Evolutionary conservation across 2,113 vertebrate genomes (phyloP), one percentile per base, ranked within the genome.

Genomic region (Rallus limicola): DNA sequence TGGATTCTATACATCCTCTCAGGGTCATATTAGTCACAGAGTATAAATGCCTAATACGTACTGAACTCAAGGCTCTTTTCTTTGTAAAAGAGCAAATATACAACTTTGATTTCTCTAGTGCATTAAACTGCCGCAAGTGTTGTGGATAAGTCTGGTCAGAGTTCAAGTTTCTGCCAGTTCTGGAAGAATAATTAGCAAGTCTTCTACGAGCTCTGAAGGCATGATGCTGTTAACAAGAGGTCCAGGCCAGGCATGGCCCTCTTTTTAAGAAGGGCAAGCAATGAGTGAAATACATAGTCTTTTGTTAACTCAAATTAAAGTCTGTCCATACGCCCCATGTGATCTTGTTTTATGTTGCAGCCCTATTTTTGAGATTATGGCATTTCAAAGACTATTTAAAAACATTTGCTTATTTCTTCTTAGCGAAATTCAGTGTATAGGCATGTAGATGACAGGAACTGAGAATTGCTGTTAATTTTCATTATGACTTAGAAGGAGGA

Each of bases 31-130:
- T 56, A 94, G 85, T 83, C 38, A 8, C 76, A 71, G 76, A 86
- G 86, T 24, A 75, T 46, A 90, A 86, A 78, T 26, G 15, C 68
- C 48, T 88, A 44, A 82, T 80, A 77, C 0, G 6, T 48, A 67
- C 71, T 55, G 88, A 93, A 36, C 55, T 76, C 40, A 79, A 83
- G 67, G 48, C 77, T 53, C 68, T 68, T 81, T 58, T 44, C 79
- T 87, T 69, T 92, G 36, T 52, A 86, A 78, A 81, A 96, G 86
- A 78, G 82, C 68, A 96, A 96, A 94, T 95, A 93, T 48, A 93
- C 93, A 96, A 52, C 85, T 86, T 68, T 90, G 93, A 96, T 96
- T 97, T 97, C 93, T 96, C 93, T 63, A 88, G 96, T 93, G 96
- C 85, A 94, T 96, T 96, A 74, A 86, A 94, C 56, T 88, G 92